Percentiles rank a stretch among this genome's conserved stretches.
Conservation (phyloP, 2,888 invertebrate species). For the Alloplasta piceator region DNA sequence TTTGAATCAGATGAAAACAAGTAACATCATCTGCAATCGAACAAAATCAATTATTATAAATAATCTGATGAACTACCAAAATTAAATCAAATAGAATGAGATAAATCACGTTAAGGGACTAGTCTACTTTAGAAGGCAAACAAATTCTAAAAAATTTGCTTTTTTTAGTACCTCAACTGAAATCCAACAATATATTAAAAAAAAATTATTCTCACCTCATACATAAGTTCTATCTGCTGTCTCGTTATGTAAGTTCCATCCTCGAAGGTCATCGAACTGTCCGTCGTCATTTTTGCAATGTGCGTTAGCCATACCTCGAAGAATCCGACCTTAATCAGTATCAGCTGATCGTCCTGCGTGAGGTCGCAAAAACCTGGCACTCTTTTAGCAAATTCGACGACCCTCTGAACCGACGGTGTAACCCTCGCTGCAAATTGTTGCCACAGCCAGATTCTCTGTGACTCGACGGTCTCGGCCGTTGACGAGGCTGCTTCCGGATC, state of each 20-base stretch:
- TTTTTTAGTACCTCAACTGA: no score
- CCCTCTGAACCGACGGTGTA: constrained; percentile 95
- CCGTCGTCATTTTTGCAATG: constrained; percentile 91
- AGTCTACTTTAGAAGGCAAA: no score
- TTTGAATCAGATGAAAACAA: no score
- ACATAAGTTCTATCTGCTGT: constrained; percentile 93
- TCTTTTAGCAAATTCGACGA: constrained; percentile 98
- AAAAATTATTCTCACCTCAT: constrained; percentile 87
- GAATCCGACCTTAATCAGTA: constrained; percentile 97
- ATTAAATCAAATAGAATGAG: no score
- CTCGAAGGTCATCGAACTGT: constrained; percentile 92
- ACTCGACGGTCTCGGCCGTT: constrained; percentile 88
- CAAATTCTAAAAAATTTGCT: no score
- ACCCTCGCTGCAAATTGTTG: constrained; percentile 93
- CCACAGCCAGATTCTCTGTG: constrained; percentile 93
- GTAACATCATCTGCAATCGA: no score
- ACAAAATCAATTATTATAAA: no score
- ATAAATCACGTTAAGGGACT: no score
- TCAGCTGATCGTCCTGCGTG: constrained; percentile 97
- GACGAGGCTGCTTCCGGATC: constrained; percentile 85
- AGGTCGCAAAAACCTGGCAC: constrained; percentile 96
- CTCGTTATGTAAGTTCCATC: constrained; percentile 94
- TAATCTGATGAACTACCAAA: no score
- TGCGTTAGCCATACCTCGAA: constrained; percentile 98
- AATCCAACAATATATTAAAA: no score